These are phyloP conservation scores for Pavo muticus DNA, from an alignment of 2,113 vertebrate genomes.

Conservation along the genomic window DNA sequence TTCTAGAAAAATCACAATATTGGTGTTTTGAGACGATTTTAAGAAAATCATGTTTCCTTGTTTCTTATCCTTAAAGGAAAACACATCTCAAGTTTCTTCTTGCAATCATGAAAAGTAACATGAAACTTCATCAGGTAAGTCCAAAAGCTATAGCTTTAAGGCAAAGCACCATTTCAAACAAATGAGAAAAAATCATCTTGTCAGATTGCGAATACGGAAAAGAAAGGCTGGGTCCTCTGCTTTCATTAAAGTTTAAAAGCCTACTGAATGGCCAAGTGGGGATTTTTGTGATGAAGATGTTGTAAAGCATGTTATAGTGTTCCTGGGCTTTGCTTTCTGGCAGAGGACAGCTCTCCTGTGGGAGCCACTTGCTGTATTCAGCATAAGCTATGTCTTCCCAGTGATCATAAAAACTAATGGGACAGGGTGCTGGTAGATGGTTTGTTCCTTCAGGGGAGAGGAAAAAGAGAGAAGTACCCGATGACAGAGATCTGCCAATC, in stretches of 20 bases:
- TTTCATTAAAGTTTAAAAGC: background rate
- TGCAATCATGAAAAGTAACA: background rate
- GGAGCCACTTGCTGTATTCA: background rate
- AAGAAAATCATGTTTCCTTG: background rate
- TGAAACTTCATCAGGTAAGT: background rate
- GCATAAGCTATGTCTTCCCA: background rate
- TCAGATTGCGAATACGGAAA: background rate
- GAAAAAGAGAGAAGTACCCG: background rate
- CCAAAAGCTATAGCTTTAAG: background rate
- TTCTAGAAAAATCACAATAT: background rate
- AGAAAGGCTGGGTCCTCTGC: background rate
- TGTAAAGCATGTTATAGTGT: background rate
- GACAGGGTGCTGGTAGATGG: constrained; percentile 7
- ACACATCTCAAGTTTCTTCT: background rate
- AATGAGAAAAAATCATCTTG: background rate
- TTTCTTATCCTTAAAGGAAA: background rate
- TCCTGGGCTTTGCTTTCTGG: background rate
- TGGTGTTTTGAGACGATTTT: background rate
- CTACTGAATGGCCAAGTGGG: background rate
- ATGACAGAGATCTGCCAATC: background rate
- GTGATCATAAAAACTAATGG: constrained; percentile 29
- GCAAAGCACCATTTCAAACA: background rate
- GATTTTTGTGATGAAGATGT: background rate
- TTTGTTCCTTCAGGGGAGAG: constrained; percentile 2
- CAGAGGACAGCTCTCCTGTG: background rate